phyloP scores from a whole-genome alignment of 2,888 invertebrate genomes.

The Drosophila ochracea region DNA sequence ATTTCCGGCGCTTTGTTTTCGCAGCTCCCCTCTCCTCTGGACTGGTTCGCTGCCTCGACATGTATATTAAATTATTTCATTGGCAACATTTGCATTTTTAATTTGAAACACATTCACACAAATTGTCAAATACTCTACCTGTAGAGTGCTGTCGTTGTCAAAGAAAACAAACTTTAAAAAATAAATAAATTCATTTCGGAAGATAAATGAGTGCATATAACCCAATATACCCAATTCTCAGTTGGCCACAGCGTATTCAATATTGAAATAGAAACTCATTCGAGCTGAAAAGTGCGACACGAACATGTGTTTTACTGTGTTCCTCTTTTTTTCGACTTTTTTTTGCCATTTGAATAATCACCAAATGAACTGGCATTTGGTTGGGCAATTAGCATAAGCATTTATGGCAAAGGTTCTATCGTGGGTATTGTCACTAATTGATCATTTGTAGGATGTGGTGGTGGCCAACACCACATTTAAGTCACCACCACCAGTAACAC shows the following conservation, averaged over 20 bases:
- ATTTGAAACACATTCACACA: slow-evolving; percentile 63
- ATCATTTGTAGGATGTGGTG: slow-evolving; percentile 40
- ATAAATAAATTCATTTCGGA: too few species aligned
- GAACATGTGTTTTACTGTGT: slow-evolving; percentile 71
- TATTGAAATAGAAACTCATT: slow-evolving; percentile 21
- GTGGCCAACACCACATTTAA: background rate
- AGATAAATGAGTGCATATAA: background rate
- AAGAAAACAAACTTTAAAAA: background rate
- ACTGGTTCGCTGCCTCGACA: slow-evolving; percentile 45
- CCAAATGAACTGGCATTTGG: slow-evolving; percentile 20
- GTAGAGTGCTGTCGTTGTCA: background rate
- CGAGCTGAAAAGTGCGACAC: slow-evolving; percentile 69
- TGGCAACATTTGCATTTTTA: slow-evolving; percentile 78
- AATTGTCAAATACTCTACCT: slow-evolving; percentile 39
- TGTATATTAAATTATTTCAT: slow-evolving; percentile 73
- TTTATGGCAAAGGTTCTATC: slow-evolving; percentile 15
- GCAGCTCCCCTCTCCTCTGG: slow-evolving; percentile 7
- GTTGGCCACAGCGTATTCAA: slow-evolving; percentile 4
- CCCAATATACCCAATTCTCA: slow-evolving; percentile 3
- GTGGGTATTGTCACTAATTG: slow-evolving; percentile 44
- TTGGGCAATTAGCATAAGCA: slow-evolving; percentile 56
- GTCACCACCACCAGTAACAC: background rate
- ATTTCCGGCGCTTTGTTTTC: slow-evolving; percentile 65
- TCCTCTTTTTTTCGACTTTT: slow-evolving; percentile 20
- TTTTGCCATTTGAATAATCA: slow-evolving; percentile 31